Conservation (phyloP, 2,113 vertebrate genomes). For the Microcebus griseorufus region DNA sequence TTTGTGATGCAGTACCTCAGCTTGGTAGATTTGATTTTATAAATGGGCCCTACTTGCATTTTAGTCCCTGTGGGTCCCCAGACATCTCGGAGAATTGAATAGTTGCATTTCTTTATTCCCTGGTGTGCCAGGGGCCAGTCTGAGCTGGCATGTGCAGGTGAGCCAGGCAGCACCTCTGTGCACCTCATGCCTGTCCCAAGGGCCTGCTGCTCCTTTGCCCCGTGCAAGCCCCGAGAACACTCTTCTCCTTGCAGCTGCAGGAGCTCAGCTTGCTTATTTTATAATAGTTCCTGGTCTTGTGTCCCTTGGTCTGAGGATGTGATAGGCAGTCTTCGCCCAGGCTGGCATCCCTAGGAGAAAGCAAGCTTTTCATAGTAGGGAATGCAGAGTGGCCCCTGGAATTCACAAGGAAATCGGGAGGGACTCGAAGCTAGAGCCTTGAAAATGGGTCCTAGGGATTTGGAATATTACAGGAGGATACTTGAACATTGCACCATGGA, state of each 20-base stretch:
- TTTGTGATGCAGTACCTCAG: slow-evolving; percentile 11
- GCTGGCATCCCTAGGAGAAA: background rate
- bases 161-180: background rate
- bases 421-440: background rate
- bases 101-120: background rate
- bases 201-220: background rate
- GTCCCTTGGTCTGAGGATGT: background rate
- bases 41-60: slow-evolving; percentile 1
- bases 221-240: no score
- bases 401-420: slow-evolving; percentile 35
- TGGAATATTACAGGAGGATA: background rate
- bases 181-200: background rate
- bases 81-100: background rate
- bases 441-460: background rate
- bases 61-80: background rate
- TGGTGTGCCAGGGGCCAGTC: background rate
- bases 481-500: background rate
- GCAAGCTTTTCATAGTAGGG: slow-evolving; percentile 9
- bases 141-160: background rate
- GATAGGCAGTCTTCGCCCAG: background rate
- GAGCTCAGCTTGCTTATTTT: background rate
- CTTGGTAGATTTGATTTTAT: background rate
- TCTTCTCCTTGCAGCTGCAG: background rate
- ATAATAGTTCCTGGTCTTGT: background rate
- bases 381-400: background rate